Evolutionary conservation across 2,113 vertebrate genomes (phyloP), one percentile per base, ranked within the genome.

Genomic region (Erythrocercus mccallii): DNA sequence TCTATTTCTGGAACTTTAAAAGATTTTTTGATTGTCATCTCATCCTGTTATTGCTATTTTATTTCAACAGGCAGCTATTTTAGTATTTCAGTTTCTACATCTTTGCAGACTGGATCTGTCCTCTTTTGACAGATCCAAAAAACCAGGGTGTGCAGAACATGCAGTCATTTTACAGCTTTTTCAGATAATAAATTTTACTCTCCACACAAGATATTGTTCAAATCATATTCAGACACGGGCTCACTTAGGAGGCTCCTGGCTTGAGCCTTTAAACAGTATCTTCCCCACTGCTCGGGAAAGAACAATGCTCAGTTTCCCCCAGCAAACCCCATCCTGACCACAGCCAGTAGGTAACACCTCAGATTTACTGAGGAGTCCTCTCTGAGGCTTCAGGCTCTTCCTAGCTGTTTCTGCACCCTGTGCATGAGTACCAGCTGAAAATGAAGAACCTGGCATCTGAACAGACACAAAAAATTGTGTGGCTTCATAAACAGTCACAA

Each of bases 181-280:
- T 81, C 82, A 89, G 80, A 69, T 45, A 69, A 77, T 92, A 93
- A 86, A 93, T 81, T 68, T 84, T 89, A 93, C 51, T 76, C 38
- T 76, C 42, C 68, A 56, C 38, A 76, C 21, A 88, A 80, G 17
- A 78, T 92, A 90, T 24, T n/a, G 15, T 76, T 88, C 51, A 68
- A 93, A 92, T 83, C 53, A 44, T 19, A 78, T 38, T 53, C 71
- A 88, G 66, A 64, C 79, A 78, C 45, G 56, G 64, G 57, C 35
- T 65, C 57, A 37, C 84, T 84, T 69, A 40, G 44, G 51, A 94
- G 76, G 62, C 38, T 82, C 57, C 71, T 77, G 81, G 37, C 30
- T 48, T 48, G 30, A 72, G 30, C 50, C 50, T 28, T 78, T 47
- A 38, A 69, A 65, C 6, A n/a, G 9, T 13, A 45, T 57, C 62